Base-by-base conservation (phyloP, 2,113 vertebrate species). In the Trachemys scripta region DNA sequence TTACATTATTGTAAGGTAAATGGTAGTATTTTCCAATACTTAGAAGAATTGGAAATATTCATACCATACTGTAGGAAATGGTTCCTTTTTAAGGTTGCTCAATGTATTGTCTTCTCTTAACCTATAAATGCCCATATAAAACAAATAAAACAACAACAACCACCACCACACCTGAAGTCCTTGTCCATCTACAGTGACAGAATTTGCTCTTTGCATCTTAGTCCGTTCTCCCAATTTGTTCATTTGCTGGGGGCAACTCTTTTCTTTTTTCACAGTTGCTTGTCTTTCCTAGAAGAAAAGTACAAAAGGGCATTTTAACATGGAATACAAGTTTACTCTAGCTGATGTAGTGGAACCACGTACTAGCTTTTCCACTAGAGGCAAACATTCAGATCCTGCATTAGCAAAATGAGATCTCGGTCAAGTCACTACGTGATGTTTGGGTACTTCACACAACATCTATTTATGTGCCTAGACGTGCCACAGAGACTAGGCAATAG, bases 201-300 rank as follows among this genome's bases (percentile, higher is more conserved):
- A 99, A 96, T 99, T 99, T 76, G 99, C 99, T 98, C 99, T 98
- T 95, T 99, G 99, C 98, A 99, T 99, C 97, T 99, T 99, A 90
- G 97, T 99, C 88, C 98, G 95, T 84, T 99, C 98, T 96, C 96
- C 98, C 38, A 98, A 98, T 97, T 99, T 98, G 97, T 99, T 96
- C 90, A 98, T 92, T 97, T 98, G 95, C 97, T 98, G 98, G 2
- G 98, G 96, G 59, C 94, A 91, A 89, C 92, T 92, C 72, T 98
- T 99, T 93, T 99, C 99, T 82, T 99, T 99, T 97, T 99, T 99
- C 96, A 99, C 92, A 2, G 99, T 99, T 29, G 99, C 96, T 97
- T 99, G 99, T 87, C 98, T 98, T 94, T 99, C 99, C 99, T 99
- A 97, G 38, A 82, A 93, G 88, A 89, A 84, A 97, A 90, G 24